phyloP scores from a whole-genome alignment of 1,140 invertebrate genomes.

The Samia ricini region DNA sequence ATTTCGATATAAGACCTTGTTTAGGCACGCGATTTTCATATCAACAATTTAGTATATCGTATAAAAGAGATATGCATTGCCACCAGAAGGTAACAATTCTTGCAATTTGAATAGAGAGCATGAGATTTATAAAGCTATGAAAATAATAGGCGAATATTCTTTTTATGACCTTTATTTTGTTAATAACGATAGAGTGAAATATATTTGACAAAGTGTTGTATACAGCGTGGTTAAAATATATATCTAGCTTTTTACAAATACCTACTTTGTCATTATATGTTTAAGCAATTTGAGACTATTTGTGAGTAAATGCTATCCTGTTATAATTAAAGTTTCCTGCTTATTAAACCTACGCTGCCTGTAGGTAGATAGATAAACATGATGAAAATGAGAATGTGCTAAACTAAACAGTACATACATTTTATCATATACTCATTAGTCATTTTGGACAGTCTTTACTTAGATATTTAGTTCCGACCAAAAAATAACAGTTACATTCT shows the following conservation, averaged over 20 bases:
- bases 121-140: too few relatives aligned
- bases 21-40: too few relatives aligned
- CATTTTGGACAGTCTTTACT: conserved; percentile 2
- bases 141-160: too few relatives aligned
- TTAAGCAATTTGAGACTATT: background rate
- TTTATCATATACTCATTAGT: conserved; percentile 22
- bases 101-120: too few relatives aligned
- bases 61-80: too few relatives aligned
- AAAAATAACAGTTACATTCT: conserved; percentile 3
- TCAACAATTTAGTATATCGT: too few relatives aligned
- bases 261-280: background rate
- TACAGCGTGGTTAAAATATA: too few relatives aligned
- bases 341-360: background rate
- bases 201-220: too few relatives aligned
- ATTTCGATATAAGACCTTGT: too few relatives aligned
- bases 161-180: too few relatives aligned
- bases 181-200: too few relatives aligned
- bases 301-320: conserved; percentile 1
- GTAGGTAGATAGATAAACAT: conserved; percentile 15
- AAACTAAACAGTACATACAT: conserved; percentile 21
- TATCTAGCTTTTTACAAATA: background rate
- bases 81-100: too few relatives aligned
- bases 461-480: background rate
- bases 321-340: conserved; percentile 1
- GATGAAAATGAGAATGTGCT: conserved; percentile 27